Evolutionary conservation across 1,140 invertebrate species (phyloP), one percentile per base, ranked within the genome.

Genomic region (Scaptomyza hsui): DNA sequence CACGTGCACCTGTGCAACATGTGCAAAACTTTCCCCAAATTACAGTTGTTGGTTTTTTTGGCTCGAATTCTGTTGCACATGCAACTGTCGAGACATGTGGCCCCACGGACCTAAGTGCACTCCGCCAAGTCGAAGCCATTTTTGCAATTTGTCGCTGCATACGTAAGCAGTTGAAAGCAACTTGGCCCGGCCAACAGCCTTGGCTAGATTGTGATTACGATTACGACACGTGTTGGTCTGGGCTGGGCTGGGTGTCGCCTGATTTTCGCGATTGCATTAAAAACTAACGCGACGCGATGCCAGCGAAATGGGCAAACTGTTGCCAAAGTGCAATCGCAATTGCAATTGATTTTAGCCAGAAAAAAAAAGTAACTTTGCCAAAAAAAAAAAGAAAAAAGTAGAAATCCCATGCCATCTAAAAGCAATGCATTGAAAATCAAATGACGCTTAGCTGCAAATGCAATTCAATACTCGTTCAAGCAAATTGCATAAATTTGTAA

Each of bases 391-490:
- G 15, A 10, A 4, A 12, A 24, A 5, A 15, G 26, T 9, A 29
- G 7, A 29, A 29, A 29, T 29, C 26, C 35, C 45, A 44, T 45
- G 47, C 60, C 61, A 74, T 71, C 64, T 65, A 67, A 71, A 71
- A 74, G 67, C 72, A 77, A 80, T 85, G 80, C 51, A 73, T 77
- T 49, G 60, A 48, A 81, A 77, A 74, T 85, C 69, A 80, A 77
- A 80, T 69, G 65, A 13, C 19, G 55, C 41, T 60, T 62, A 53
- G 13, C 21, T 42, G 39, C 21, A 71, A 71, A 71, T 60, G 47
- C 37, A 72, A 57, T 62, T 62, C 52, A 53, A 59, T 45, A 45
- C 47, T 63, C 41, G 45, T 65, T 72, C 48, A 44, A 32, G 21
- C 13, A 24, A 41, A 64, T 63, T 64, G 44, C 60, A 64, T 57